Evolutionary conservation across 2,888 invertebrate species (phyloP), one percentile per base, ranked within the genome.

Genomic region (Habrosyne pyritoides): DNA sequence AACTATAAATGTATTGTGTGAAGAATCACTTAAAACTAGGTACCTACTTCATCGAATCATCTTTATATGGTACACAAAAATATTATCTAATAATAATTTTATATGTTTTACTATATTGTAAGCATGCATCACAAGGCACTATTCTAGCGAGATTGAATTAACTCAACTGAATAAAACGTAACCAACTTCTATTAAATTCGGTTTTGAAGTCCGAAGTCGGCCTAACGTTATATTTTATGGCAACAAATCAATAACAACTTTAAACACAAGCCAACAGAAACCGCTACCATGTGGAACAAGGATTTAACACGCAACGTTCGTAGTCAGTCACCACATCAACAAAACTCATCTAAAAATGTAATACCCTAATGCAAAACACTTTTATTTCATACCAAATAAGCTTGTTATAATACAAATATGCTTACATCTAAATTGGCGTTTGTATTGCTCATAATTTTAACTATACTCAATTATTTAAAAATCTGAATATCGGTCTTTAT

Each of bases 41-140:
- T 55, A 58, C 61, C 64, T 56, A 59, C 66, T 67, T 18, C 55
- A 61, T 64, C 73, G 68, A 76, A 63, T 72, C 65, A 74, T 76
- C 75, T 83, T 81, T 80, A 80, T 77, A 78, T 71, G 58, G 74
- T 88, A 86, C 89, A 86, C 79, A 89, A 89, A 87, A 88, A 88
- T 89, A 87, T 78, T 72, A 80, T 78, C 81, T 78, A 83, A 79
- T 77, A 73, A 75, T 79, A 77, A 74, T 79, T 80, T 79, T 79
- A 73, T 81, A 79, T 74, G 73, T 76, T 75, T 71, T 73, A 77
- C 73, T 81, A 81, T 79, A 84, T 75, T 79, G 76, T 88, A 91
- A 91, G 91, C 91, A 90, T 91, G 89, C 91, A 79, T 91, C 86
- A 85, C 89, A 92, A 92, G 91, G 91, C 91, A 92, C 91, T 92